Conservation (phyloP, 2,888 invertebrate genomes). For the Sphaerophoria rueppellii region DNA sequence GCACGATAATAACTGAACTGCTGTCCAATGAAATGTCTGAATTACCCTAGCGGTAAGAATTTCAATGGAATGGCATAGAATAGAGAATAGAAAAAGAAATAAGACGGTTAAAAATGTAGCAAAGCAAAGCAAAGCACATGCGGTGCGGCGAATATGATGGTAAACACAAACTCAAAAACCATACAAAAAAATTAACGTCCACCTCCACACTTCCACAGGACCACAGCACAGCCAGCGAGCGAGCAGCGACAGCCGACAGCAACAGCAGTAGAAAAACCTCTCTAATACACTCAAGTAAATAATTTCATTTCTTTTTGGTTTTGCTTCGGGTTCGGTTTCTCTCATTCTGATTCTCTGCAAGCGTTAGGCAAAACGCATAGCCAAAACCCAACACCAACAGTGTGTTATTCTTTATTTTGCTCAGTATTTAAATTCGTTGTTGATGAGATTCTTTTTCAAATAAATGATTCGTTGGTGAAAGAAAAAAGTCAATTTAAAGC, state of each 20-base stretch:
- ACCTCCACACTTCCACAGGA: slow-evolving; percentile 5
- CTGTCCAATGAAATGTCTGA: slow-evolving; percentile 64
- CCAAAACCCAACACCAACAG: no score
- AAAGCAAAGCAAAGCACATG: no score
- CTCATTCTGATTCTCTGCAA: neutral
- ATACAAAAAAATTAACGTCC: slow-evolving; percentile 1
- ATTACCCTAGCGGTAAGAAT: slow-evolving; percentile 70
- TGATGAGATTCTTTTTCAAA: slow-evolving; percentile 40
- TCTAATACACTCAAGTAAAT: no score
- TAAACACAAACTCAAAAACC: slow-evolving; percentile 45
- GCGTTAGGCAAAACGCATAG: slow-evolving; percentile 8
- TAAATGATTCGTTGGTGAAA: slow-evolving; percentile 60
- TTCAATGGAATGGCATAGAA: slow-evolving; percentile 59
- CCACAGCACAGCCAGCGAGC: neutral
- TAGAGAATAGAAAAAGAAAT: slow-evolving; percentile 25
- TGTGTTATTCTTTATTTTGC: slow-evolving; percentile 51
- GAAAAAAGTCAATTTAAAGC: neutral
- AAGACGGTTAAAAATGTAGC: slow-evolving; percentile 4
- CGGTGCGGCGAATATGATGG: slow-evolving; percentile 38
- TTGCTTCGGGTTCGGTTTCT: neutral
- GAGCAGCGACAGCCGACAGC: neutral
- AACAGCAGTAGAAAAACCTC: no score
- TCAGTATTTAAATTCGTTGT: slow-evolving; percentile 47
- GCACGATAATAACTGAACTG: slow-evolving; percentile 71
- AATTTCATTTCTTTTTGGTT: neutral